Conservation (phyloP, 2,113 vertebrate species). For the Neogale vison region DNA sequence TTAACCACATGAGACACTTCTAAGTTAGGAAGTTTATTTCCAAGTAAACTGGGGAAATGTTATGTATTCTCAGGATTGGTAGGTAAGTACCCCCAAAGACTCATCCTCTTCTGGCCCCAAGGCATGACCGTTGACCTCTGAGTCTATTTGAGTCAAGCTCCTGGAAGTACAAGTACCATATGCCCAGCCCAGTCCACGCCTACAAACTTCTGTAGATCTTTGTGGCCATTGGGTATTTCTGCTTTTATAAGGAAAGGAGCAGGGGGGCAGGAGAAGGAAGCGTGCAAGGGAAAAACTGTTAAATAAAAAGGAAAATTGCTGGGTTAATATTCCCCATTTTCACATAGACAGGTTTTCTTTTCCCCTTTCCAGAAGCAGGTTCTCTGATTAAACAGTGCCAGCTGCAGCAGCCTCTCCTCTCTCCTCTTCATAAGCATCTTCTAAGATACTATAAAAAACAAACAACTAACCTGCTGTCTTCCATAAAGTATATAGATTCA, state of each 20-base stretch:
- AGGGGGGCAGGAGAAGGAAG: slow-evolving; percentile 65
- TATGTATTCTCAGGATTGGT: neutral
- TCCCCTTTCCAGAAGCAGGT: slow-evolving; percentile 61
- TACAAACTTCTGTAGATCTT: slow-evolving; percentile 53
- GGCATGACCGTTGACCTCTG: slow-evolving; percentile 19
- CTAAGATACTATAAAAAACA: neutral
- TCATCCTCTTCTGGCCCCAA: neutral
- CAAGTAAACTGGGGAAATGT: neutral
- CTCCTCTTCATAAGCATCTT: neutral
- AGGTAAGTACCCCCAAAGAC: neutral
- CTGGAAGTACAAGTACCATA: slow-evolving; percentile 43
- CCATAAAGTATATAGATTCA: neutral
- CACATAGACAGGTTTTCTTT: slow-evolving; percentile 62
- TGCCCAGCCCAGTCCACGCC: slow-evolving; percentile 30
- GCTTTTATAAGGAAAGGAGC: slow-evolving; percentile 72
- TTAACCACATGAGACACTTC: neutral
- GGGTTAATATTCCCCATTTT: slow-evolving; percentile 54
- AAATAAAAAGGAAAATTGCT: slow-evolving; percentile 33
- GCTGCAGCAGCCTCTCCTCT: slow-evolving; percentile 50
- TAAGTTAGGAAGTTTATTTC: slow-evolving; percentile 35
- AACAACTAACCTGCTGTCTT: slow-evolving; percentile 2
- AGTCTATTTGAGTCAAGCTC: slow-evolving; percentile 34
- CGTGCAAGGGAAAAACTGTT: slow-evolving; percentile 67
- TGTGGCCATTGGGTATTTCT: slow-evolving; percentile 67
- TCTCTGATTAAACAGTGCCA: slow-evolving; percentile 77